Percentiles rank a stretch among this genome's conserved stretches.
Conservation (phyloP, 2,797 vertebrate genomes). For the Crocodylus rhombifer region DNA sequence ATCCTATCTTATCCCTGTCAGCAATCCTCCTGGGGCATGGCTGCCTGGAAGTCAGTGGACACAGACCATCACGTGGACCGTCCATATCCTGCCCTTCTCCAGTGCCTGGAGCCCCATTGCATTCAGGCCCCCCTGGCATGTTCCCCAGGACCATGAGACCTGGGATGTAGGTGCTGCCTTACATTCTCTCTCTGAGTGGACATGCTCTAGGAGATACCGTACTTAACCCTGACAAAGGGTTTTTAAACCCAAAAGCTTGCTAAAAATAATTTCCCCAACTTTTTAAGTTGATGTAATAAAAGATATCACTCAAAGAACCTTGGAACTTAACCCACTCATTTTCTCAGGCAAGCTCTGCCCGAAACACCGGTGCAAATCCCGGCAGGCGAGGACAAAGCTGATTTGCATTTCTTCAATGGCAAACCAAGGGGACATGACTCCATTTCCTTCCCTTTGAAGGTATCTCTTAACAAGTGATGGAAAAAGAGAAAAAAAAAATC, state of each 20-base stretch:
- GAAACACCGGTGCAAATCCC: background rate
- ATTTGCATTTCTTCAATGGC: background rate
- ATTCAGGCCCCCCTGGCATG: background rate
- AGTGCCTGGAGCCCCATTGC: background rate
- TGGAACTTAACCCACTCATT: fast-evolving
- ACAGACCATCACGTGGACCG: background rate
- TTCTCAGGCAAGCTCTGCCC: background rate
- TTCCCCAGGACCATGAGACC: background rate
- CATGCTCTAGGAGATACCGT: fast-evolving
- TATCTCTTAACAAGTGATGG: background rate
- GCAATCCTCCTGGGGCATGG: background rate
- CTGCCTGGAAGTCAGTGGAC: background rate
- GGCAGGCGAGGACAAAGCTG: background rate
- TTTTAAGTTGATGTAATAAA: too few relatives aligned
- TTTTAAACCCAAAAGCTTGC: too few relatives aligned
- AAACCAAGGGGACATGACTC: background rate
- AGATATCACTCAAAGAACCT: too few relatives aligned
- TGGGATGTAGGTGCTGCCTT: background rate
- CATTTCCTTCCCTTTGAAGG: background rate
- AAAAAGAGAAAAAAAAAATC: background rate
- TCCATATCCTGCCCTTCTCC: background rate
- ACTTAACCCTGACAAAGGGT: background rate
- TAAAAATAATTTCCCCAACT: too few relatives aligned
- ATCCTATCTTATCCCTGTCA: background rate
- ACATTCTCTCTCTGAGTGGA: background rate